Evolutionary conservation across 2,797 vertebrate genomes (phyloP), one percentile per base, ranked within the genome.

Genomic region (Neostethus bicornis): DNA sequence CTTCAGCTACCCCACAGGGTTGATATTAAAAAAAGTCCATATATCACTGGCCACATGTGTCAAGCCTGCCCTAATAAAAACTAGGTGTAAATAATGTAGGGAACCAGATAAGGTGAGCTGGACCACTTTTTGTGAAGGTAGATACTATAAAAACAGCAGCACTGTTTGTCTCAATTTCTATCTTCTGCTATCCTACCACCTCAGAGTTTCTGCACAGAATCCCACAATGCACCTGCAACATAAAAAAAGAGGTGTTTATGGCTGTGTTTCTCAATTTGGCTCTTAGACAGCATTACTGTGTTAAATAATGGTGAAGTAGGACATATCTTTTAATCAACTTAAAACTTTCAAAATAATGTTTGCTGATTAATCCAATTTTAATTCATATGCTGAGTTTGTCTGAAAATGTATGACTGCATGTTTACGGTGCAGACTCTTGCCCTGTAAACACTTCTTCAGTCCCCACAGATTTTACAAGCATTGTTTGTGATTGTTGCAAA

Each of bases 41-140:
- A 77, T 60, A 90, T 90, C 88, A 87, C 19, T 0, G 4, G 59
- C 44, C 64, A 66, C 79, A 74, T 63, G 52, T 88, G 89, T 90
- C 88, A 86, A 62, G 76, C 75, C 39, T 84, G 86, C 66, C 81
- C 88, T 77, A 82, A 80, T 88, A 91, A 90, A 90, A 89, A 67
- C 25, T 57, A 74, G 85, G 76, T 78, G 87, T 90, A 89, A 88
- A 90, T 90, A 87, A 85, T 86, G 79, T 66, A 70, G 61, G 65
- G 72, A 70, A 4, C 9, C 56, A 66, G 84, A 83, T 79, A 70
- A 68, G 73, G 75, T 54, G 38, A 12, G 21, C 75, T 28, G 66
- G 55, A 64, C 66, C 73, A 75, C 85, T 87, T 77, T 51, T 68
- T 42, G 74, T 52, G 77, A 73, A 70, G 75, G 87, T 79, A 78